phyloP scores from a whole-genome alignment of 2,113 vertebrate species.

The Halcyon malimbica region DNA sequence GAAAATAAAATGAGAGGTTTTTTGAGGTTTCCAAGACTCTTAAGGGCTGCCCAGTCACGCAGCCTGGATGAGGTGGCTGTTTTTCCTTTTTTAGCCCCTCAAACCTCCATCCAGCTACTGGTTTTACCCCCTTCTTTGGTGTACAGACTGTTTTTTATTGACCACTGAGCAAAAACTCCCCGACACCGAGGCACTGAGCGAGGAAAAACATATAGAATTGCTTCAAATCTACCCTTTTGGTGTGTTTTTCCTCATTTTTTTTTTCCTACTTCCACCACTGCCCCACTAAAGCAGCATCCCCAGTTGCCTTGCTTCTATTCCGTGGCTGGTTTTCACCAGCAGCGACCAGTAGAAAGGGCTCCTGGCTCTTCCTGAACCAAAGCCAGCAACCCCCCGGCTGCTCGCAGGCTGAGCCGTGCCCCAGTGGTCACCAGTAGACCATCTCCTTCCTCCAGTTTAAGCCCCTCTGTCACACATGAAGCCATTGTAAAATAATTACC shows the following conservation, averaged over 20 bases:
- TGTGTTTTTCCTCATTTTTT: not conserved
- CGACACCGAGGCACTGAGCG: not conserved
- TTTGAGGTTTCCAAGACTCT: not conserved
- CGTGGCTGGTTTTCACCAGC: not conserved
- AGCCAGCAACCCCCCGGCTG: not conserved
- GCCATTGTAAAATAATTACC: slow-evolving; percentile 79
- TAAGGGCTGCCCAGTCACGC: not conserved
- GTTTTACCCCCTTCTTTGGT: not conserved
- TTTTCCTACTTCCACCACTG: not conserved
- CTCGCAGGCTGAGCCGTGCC: not conserved
- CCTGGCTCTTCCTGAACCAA: not conserved
- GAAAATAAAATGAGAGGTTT: too few relatives aligned
- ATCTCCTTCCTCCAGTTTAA: not conserved
- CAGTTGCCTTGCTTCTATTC: not conserved
- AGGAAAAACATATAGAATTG: too few relatives aligned
- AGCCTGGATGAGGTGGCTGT: fast-evolving
- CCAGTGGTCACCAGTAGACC: not conserved
- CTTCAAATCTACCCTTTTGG: not conserved
- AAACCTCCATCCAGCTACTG: not conserved
- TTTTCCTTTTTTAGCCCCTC: not conserved
- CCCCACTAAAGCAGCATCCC: not conserved
- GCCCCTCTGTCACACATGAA: not conserved
- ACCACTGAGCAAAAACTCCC: not conserved
- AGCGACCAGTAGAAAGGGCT: not conserved
- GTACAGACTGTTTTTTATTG: not conserved